A percentile compares a stretch with the other conserved stretches of the same genome.
Conservation (phyloP, 2,113 vertebrate species). For the Aegotheles bennettii region DNA sequence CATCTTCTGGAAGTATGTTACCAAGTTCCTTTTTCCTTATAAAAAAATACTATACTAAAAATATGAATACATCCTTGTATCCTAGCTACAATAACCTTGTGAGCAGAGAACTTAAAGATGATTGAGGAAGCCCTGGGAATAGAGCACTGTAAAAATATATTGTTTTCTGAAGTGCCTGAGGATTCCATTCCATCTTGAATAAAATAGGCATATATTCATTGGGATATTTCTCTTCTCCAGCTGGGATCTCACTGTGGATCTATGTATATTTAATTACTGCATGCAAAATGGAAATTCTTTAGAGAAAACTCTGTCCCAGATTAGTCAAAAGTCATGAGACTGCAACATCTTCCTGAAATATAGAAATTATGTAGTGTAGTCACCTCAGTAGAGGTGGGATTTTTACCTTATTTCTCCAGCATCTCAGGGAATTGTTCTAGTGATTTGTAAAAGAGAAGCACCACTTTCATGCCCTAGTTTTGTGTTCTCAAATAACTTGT, state of each 20-base stretch:
- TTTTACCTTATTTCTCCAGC: not conserved
- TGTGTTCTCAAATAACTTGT: not conserved
- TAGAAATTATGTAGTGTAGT: not conserved
- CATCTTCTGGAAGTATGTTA: not conserved
- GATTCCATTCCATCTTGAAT: constrained; percentile 10
- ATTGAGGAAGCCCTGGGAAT: not conserved
- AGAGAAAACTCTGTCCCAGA: not conserved
- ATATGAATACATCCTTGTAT: not conserved
- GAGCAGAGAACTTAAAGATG: not conserved
- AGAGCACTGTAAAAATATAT: not conserved
- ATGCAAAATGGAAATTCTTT: not conserved
- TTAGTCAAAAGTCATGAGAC: not conserved
- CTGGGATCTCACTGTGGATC: not conserved
- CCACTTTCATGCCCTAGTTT: not conserved
- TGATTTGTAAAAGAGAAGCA: not conserved
- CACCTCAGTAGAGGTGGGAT: not conserved
- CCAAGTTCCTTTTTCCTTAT: accelerated
- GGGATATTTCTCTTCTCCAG: not conserved
- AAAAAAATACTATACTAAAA: not conserved
- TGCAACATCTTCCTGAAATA: not conserved
- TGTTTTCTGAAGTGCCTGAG: not conserved
- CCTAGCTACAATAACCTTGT: not conserved
- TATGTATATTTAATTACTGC: not conserved
- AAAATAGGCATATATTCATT: not conserved
- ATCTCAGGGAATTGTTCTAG: not conserved